Evolutionary conservation across 2,888 invertebrate genomes (phyloP).

Genomic region (Caenorhabditis angaria): DNA sequence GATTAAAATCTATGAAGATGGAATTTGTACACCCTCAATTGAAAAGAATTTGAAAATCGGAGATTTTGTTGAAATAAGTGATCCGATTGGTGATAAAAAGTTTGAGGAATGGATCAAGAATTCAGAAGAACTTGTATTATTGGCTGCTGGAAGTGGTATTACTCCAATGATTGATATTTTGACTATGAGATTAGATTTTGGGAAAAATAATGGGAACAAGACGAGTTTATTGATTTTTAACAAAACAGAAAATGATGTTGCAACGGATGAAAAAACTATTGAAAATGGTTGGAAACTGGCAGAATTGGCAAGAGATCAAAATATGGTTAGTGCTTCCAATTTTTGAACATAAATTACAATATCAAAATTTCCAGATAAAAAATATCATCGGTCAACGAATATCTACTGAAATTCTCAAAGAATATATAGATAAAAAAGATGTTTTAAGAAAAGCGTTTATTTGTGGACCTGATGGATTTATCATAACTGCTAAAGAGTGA

Average conservation of each 20-base stretch:
- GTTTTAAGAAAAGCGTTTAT: constrained; percentile 25
- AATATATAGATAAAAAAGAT: not conserved
- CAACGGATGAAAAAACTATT: constrained; percentile 19
- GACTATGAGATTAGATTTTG: constrained; percentile 19
- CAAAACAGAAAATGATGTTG: constrained; percentile 49
- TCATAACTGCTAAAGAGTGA: constrained; percentile 23
- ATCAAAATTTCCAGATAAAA: constrained; percentile 18
- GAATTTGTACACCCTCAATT: constrained; percentile 80
- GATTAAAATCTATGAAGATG: constrained; percentile 84
- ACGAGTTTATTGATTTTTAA: constrained; percentile 42
- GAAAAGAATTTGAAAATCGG: constrained; percentile 58
- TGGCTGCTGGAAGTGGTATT: constrained; percentile 63
- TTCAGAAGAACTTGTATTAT: constrained; percentile 29
- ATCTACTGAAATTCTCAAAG: not conserved
- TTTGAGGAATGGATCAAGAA: constrained; percentile 37
- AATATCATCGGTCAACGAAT: constrained; percentile 10
- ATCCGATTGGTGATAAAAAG: constrained; percentile 60
- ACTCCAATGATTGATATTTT: constrained; percentile 63
- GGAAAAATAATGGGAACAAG: not conserved
- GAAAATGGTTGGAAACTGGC: constrained; percentile 29
- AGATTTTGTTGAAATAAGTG: constrained; percentile 56
- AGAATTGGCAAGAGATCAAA: constrained; percentile 14
- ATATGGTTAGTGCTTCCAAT: constrained; percentile 13
- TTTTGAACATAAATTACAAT: not conserved
- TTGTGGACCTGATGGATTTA: constrained; percentile 42